A percentile compares a stretch with the other conserved stretches of the same genome.
Conservation (phyloP, 2,888 invertebrate genomes). For the Sylvicola fuscatus region DNA sequence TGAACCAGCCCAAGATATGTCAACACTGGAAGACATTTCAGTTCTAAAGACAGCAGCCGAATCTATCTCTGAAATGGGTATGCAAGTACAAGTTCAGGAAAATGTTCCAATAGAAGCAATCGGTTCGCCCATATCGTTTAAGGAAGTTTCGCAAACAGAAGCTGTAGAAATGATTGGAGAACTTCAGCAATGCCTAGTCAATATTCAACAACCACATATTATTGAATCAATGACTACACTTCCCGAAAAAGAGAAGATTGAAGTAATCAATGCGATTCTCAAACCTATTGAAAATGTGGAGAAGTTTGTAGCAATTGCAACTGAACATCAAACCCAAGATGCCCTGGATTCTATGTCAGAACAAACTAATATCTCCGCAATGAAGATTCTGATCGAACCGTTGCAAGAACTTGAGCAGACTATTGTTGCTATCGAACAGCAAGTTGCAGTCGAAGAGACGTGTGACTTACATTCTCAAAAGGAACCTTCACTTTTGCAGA, state of each 20-base stretch:
- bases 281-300: conserved; percentile 1
- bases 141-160: not conserved
- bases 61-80: conserved; percentile 19
- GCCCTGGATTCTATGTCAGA: not conserved
- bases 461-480: conserved; percentile 12
- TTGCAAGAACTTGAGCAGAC: conserved; percentile 12
- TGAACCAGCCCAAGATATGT: conserved; percentile 28
- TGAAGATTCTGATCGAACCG: conserved; percentile 23
- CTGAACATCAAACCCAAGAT: not conserved
- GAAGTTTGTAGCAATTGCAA: not conserved
- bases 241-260: not conserved
- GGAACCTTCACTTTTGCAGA: conserved; percentile 2
- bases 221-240: not conserved
- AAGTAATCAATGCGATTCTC: not conserved
- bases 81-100: conserved; percentile 13
- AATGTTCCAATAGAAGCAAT: not conserved
- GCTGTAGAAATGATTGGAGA: not conserved
- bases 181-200: not conserved
- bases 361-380: conserved; percentile 10
- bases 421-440: conserved; percentile 12
- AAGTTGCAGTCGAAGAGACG: conserved; percentile 20
- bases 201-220: conserved; percentile 1
- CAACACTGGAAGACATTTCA: conserved; percentile 31
- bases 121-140: no score
- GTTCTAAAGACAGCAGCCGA: conserved; percentile 30